These are phyloP conservation scores for Monochamus alternatus DNA, from an alignment of 2,888 invertebrate genomes.

Conservation along the genomic window DNA sequence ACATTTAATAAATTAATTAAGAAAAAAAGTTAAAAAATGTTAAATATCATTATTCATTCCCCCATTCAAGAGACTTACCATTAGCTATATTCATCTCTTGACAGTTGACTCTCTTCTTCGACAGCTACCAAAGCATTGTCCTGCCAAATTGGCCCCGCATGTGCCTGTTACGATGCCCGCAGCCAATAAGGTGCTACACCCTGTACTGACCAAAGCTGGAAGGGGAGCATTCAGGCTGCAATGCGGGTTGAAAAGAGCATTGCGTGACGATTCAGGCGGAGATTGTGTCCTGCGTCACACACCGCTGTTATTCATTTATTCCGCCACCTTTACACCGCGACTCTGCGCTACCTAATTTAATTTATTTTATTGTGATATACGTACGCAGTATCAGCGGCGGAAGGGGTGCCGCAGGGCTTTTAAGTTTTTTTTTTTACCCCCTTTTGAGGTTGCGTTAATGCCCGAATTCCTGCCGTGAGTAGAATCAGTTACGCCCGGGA, in stretches of 20 bases:
- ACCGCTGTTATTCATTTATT: slow-evolving; percentile 54
- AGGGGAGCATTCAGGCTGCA: slow-evolving; percentile 61
- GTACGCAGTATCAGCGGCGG: background rate
- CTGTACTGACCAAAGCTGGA: slow-evolving; percentile 53
- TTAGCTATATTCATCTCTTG: too few species aligned
- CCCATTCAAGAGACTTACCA: too few species aligned
- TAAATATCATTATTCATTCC: too few species aligned
- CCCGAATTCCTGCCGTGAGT: background rate
- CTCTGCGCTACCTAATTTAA: slow-evolving; percentile 23
- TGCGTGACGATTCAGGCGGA: slow-evolving; percentile 59
- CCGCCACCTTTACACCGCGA: slow-evolving; percentile 3
- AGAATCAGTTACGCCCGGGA: too few species aligned
- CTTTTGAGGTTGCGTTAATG: background rate
- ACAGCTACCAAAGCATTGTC: too few species aligned
- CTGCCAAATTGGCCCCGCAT: too few species aligned
- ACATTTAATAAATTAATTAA: too few species aligned
- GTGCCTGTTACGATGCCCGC: too few species aligned
- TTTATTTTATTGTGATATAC: slow-evolving; percentile 23
- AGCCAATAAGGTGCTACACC: slow-evolving; percentile 46
- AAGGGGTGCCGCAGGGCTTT: background rate
- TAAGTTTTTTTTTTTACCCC: background rate
- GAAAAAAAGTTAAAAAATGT: too few species aligned
- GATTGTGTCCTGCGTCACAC: slow-evolving; percentile 61
- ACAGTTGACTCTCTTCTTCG: too few species aligned
- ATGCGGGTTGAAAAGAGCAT: slow-evolving; percentile 60